phyloP scores from a whole-genome alignment of 2,888 invertebrate species.

The Tipula helvola region DNA sequence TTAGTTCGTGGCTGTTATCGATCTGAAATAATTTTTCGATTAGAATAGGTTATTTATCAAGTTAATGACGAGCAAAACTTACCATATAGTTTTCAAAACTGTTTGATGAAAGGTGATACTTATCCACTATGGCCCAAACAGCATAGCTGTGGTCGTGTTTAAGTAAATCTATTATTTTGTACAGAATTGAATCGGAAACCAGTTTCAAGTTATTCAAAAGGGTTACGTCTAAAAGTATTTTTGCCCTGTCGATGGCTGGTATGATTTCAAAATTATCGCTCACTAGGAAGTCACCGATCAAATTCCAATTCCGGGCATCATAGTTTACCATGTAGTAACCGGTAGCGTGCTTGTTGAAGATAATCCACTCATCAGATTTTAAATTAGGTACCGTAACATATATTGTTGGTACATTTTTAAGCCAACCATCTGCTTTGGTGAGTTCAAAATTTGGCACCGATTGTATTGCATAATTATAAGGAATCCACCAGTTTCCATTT shows the following conservation, averaged over 20 bases:
- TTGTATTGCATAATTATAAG: neutral
- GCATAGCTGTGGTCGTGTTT: neutral
- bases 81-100: no score
- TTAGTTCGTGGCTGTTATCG: neutral
- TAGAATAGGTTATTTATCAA: no score
- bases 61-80: no score
- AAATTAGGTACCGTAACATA: neutral
- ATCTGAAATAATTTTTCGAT: neutral
- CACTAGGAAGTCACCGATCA: neutral
- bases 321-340: slow-evolving; percentile 55
- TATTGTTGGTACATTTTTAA: neutral
- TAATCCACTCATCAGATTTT: slow-evolving; percentile 27
- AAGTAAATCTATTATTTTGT: neutral
- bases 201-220: neutral
- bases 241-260: neutral
- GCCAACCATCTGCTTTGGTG: neutral
- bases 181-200: neutral
- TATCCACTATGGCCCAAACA: neutral
- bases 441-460: neutral
- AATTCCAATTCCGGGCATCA: slow-evolving; percentile 50
- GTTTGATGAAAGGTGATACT: neutral
- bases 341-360: slow-evolving; percentile 31
- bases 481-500: neutral
- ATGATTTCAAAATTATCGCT: neutral
- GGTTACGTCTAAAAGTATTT: neutral